Conservation (phyloP, 2,888 invertebrate genomes). For the Ernsta delagoae region DNA sequence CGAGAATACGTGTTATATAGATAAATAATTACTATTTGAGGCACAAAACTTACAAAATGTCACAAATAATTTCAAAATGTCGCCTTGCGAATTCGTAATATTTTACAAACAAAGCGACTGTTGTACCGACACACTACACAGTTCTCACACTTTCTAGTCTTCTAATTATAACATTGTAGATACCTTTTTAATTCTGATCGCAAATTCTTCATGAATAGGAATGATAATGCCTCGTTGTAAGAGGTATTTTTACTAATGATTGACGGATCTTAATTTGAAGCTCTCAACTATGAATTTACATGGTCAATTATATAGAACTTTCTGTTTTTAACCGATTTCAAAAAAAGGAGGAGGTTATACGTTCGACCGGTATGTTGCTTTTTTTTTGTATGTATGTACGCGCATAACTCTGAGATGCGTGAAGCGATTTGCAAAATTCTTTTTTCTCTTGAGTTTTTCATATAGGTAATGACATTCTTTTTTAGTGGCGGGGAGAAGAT, state of each 20-base stretch:
- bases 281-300: neutral
- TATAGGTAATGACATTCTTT: no score
- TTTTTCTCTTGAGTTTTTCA: no score
- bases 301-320: neutral
- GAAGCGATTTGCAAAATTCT: no score
- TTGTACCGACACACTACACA: conserved; percentile 30
- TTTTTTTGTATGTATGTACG: no score
- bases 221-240: neutral
- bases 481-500: no score
- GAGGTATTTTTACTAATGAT: neutral
- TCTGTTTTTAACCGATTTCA: no score
- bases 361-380: no score
- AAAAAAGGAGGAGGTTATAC: no score
- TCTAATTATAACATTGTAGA: conserved; percentile 41
- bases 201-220: neutral
- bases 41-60: conserved; percentile 49
- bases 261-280: neutral
- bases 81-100: conserved; percentile 42
- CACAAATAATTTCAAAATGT: conserved; percentile 38
- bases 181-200: neutral
- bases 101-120: conserved; percentile 38
- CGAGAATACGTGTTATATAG: conserved; percentile 51
- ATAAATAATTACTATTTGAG: conserved; percentile 47
- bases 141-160: conserved; percentile 6
- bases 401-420: no score